Percentiles rank a stretch among this genome's conserved stretches.
Conservation (phyloP, 2,113 vertebrate genomes). For the Felis chaus region DNA sequence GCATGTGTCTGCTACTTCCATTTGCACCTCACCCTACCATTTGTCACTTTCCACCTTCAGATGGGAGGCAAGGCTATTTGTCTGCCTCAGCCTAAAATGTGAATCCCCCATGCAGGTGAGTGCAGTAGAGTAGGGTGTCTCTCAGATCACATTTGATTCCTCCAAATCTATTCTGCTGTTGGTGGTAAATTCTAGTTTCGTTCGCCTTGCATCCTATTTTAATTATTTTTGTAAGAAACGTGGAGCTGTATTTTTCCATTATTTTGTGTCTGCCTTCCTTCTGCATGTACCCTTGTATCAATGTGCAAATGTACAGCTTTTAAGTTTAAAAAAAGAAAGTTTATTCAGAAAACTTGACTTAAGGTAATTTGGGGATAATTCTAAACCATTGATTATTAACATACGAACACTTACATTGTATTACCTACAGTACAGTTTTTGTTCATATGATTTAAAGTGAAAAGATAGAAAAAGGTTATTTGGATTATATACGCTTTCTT, state of each 20-base stretch:
- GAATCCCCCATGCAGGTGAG: neutral
- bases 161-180: neutral
- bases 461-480: neutral
- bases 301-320: neutral
- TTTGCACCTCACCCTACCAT: neutral
- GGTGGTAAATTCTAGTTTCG: neutral
- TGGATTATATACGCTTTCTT: neutral
- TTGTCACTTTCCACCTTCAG: constrained; percentile 45
- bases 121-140: neutral
- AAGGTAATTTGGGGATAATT: neutral
- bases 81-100: constrained; percentile 32
- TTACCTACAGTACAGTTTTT: neutral
- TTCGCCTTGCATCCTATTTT: neutral
- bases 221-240: constrained; percentile 38
- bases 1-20: constrained; percentile 40
- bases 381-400: neutral
- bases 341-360: constrained; percentile 36
- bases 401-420: neutral
- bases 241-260: neutral
- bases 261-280: neutral
- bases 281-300: neutral
- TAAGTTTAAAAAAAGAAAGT: neutral
- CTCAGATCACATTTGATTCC: neutral
- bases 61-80: neutral
- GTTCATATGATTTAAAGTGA: constrained; percentile 30